Percentiles rank a stretch among this genome's conserved stretches.
Evolutionary conservation across 2,888 invertebrate species (phyloP).

Genomic region (Drepanosiphum platanoidis): DNA sequence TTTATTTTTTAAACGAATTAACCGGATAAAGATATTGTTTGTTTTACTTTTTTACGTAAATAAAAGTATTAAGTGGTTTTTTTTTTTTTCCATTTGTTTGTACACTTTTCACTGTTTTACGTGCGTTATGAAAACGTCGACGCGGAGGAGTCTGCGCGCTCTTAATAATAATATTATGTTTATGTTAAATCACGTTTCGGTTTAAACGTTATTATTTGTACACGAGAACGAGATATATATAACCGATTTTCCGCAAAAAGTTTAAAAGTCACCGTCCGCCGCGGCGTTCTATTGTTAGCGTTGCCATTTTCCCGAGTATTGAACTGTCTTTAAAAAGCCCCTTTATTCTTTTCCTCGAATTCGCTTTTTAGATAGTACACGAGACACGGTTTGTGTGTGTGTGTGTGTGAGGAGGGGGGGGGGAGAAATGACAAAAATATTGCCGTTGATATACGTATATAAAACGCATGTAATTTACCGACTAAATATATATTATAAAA

Average conservation of each 20-base stretch:
- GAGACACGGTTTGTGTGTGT: conserved; percentile 4
- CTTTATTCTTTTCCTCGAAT: conserved; percentile 28
- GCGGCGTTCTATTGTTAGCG: conserved; percentile 14
- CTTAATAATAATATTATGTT: neutral
- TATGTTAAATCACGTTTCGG: neutral
- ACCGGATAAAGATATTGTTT: neutral
- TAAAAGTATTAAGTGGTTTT: no score
- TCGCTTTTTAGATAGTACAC: conserved; percentile 27
- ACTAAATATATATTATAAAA: conserved; percentile 22
- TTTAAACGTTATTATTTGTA: neutral
- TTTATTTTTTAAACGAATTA: neutral
- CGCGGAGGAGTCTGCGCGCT: neutral
- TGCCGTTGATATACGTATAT: conserved; percentile 30
- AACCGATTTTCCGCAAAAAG: conserved; percentile 1
- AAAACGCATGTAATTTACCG: conserved; percentile 12
- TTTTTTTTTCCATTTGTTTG: no score
- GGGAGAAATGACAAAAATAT: conserved; percentile 34
- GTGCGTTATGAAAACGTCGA: neutral
- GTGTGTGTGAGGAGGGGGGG: no score
- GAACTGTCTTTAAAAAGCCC: conserved; percentile 34
- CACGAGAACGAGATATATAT: neutral
- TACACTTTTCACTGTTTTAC: neutral
- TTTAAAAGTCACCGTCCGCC: neutral
- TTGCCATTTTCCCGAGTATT: conserved; percentile 3
- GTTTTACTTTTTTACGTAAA: neutral